Evolutionary conservation across 2,888 invertebrate genomes (phyloP).

Genomic region (Acrocyrtus sp.): DNA sequence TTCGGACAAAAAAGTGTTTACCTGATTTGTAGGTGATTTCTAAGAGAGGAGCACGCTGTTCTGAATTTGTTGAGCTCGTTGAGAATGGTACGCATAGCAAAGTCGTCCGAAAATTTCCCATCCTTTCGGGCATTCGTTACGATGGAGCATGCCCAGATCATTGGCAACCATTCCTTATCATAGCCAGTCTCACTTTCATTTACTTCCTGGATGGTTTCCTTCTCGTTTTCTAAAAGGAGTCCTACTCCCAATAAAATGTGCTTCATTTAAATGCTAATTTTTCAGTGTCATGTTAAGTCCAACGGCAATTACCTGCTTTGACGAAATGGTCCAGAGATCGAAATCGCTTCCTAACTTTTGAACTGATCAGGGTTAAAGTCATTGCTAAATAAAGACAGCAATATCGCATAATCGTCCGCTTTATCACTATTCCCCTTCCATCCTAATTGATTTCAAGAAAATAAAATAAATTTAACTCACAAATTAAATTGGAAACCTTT

Average conservation of each 20-base stretch:
- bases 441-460: no score
- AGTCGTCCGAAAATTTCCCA: slow-evolving; percentile 88
- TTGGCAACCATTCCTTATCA: slow-evolving; percentile 89
- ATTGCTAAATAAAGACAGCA: slow-evolving; percentile 87
- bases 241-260: no score
- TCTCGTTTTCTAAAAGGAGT: slow-evolving; percentile 82
- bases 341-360: slow-evolving; percentile 88
- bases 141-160: slow-evolving; percentile 91
- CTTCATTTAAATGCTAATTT: no score
- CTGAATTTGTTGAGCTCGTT: slow-evolving; percentile 88
- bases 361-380: slow-evolving; percentile 87
- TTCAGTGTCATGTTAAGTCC: no score
- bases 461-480: no score
- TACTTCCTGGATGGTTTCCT: slow-evolving; percentile 72
- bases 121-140: slow-evolving; percentile 88
- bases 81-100: slow-evolving; percentile 90
- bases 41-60: no score
- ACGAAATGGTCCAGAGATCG: slow-evolving; percentile 85
- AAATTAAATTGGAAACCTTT: no score
- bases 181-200: slow-evolving; percentile 80
- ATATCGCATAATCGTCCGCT: slow-evolving; percentile 84
- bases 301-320: slow-evolving; percentile 78
- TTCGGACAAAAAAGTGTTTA: no score
- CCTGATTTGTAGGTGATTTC: no score
- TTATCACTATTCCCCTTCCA: slow-evolving; percentile 83